Base-by-base conservation (phyloP, 2,797 vertebrate genomes). In the Apogon talboti region DNA sequence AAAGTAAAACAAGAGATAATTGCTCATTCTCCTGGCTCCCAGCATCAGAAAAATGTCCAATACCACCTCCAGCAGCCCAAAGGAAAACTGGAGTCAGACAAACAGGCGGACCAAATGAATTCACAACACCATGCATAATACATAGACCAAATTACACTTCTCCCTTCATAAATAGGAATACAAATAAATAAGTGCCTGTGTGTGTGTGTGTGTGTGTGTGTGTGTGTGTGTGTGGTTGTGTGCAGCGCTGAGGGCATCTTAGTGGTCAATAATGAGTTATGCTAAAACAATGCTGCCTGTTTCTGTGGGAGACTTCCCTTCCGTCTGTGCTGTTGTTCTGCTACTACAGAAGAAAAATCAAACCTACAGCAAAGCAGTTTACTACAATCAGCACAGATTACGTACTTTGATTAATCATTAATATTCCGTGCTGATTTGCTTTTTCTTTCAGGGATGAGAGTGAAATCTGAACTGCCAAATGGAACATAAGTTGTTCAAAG, bases 81-180 rank as follows among this genome's bases (percentile, higher is more conserved):
- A 68, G 58, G 16, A 30, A 58, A 42, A 47, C n/a, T 53, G 49
- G 30, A 50, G 47, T 65, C 38, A 59, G 58, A 71, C 71, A 65
- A 49, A 71, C 61, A 64, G 46, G 48, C 42, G 1, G 30, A 46
- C 52, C 43, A 56, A 65, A 71, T 42, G 14, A 67, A 73, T 67
- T 53, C 61, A 37, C 35, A 53, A 55, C 33, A 66, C 49, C 46
- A 60, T 67, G 74, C 37, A 75, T 65, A 70, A 85, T 67, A 30
- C 57, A 73, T 55, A 11, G 15, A 60, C 12, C 50, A 67, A 66
- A 82, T 77, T 70, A 72, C 42, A 62, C 64, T 50, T 38, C 16
- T 46, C 47, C 42, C 55, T 66, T 58, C 60, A 67, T 70, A 52
- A 57, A 66, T 21, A 52, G 33, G 18, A 66, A 63, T 21, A 46